These are phyloP conservation scores for Rhingia rostrata DNA, from an alignment of 2,888 invertebrate species.

Conservation along the genomic window DNA sequence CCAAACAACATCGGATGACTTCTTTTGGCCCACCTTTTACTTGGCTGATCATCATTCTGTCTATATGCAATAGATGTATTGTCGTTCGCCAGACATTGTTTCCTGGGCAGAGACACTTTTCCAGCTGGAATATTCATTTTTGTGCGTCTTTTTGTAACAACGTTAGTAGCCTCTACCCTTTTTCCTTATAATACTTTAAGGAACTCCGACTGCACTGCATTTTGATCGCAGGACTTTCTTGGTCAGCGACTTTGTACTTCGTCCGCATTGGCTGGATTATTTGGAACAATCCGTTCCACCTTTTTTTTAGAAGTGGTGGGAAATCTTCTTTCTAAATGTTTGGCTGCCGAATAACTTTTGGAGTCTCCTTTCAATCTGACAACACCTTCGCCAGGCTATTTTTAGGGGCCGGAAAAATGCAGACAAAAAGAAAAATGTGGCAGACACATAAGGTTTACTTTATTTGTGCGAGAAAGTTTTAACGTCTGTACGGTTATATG, in stretches of 20 bases:
- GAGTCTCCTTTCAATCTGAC: background rate
- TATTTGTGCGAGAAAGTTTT: too few species aligned
- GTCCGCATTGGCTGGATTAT: background rate
- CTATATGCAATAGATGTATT: conserved; percentile 5
- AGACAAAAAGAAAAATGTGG: too few species aligned
- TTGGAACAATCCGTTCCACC: background rate
- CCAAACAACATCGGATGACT: too few species aligned
- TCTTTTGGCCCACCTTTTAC: too few species aligned
- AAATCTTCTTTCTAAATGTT: background rate
- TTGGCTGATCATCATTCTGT: conserved; percentile 6
- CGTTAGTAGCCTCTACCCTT: conserved; percentile 14
- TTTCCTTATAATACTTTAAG: conserved; percentile 8
- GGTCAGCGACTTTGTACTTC: conserved; percentile 15
- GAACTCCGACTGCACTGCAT: conserved; percentile 12
- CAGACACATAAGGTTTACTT: too few species aligned
- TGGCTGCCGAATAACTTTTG: background rate
- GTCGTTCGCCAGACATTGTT: conserved; percentile 10
- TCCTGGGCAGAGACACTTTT: conserved; percentile 10
- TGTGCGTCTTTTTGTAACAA: background rate
- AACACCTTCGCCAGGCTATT: background rate
- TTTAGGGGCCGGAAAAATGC: too few species aligned
- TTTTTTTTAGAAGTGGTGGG: too few species aligned
- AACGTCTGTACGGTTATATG: too few species aligned
- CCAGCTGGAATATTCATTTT: conserved; percentile 13
- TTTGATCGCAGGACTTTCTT: conserved; percentile 15